Evolutionary conservation across 2,113 vertebrate species (phyloP), one percentile per base, ranked within the genome.

Genomic region (Eulacestoma nigropectus): DNA sequence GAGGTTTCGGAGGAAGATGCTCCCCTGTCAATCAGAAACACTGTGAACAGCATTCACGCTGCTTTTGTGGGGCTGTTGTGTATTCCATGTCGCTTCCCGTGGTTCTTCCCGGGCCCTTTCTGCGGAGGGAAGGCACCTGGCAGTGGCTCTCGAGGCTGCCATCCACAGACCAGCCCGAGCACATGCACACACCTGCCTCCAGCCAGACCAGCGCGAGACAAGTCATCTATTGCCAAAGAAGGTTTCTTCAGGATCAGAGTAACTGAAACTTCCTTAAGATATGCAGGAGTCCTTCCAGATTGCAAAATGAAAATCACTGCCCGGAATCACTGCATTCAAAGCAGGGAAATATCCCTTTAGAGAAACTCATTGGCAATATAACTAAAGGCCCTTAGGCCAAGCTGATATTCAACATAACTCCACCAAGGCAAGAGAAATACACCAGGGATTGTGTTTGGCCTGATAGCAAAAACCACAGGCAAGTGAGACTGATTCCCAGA

Each of bases 401-500:
- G 76, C 16, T 84, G 92, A 82, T 96, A 90, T 90, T 90, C 92
- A 70, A 26, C 49, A 13, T 82, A 87, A 89, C 80, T 93, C 76
- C 90, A 89, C 37, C 3, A 32, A 96, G 69, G 93, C 90, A 90
- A 95, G 56, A 86, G 49, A 57, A 93, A 93, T 93, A 87, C 90
- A 89, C 68, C n/a, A 65, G 80, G 73, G 93, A 92, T 82, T 89
- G 89, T 69, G 62, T 84, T 76, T 93, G 92, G 90, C 95, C 83
- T 65, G 50, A 86, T 32, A 89, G 46, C 2, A 25, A 95, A 96
- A 97, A 96, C 83, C 83, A 81, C 83, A 93, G 57, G 80, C 83
- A 94, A 96, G 84, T 89, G 44, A 95, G 62, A 78, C 82, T 76
- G 83, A 94, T 96, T 93, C 73, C 80, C 94, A 90, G 95, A 91